These are phyloP conservation scores for Ramphastos sulfuratus DNA, from an alignment of 2,113 vertebrate genomes.

Conservation along the genomic window DNA sequence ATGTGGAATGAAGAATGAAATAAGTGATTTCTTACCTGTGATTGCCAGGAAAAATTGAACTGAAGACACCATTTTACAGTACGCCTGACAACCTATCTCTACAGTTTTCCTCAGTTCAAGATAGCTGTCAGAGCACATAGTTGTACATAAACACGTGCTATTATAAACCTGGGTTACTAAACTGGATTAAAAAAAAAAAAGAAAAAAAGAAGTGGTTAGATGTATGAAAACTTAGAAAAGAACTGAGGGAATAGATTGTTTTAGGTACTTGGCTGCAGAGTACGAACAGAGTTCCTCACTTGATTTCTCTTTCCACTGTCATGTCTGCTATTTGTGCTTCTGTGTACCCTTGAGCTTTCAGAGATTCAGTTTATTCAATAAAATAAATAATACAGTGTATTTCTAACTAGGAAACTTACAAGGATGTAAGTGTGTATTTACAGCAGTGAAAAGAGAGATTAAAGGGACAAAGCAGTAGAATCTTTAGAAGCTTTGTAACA, in stretches of 20 bases:
- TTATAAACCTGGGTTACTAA: neutral
- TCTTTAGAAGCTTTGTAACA: neutral
- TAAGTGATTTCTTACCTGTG: neutral
- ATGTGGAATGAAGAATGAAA: neutral
- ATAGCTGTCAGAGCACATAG: neutral
- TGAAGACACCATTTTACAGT: neutral
- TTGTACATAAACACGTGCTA: fast-evolving
- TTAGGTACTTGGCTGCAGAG: fast-evolving
- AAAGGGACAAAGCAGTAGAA: neutral
- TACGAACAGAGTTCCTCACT: neutral
- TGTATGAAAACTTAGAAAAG: neutral
- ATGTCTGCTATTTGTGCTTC: neutral
- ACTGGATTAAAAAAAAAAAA: neutral
- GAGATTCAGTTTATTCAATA: neutral
- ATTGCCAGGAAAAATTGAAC: neutral
- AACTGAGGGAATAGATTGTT: neutral
- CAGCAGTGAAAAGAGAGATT: neutral
- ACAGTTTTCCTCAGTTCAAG: neutral
- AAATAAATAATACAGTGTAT: neutral
- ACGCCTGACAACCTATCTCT: neutral
- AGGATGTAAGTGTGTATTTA: neutral
- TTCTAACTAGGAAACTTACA: neutral
- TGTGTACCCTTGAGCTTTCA: neutral
- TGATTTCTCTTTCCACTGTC: neutral
- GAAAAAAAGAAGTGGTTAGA: neutral